Evolutionary conservation across 2,797 vertebrate genomes (phyloP).

Genomic region (Acrossocheilus wenchowensis): DNA sequence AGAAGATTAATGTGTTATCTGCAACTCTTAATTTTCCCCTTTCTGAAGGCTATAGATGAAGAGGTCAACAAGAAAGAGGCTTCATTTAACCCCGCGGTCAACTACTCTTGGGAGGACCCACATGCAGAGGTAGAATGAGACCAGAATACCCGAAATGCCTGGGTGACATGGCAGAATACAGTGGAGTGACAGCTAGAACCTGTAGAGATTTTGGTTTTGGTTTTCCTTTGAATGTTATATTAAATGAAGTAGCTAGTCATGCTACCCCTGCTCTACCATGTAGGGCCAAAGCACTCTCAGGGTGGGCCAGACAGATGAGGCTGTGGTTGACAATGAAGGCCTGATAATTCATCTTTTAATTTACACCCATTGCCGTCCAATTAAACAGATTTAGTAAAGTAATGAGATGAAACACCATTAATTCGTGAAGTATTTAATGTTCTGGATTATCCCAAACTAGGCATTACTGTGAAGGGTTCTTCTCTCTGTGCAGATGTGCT

Average conservation of each 20-base stretch:
- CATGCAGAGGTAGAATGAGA: constrained; percentile 81
- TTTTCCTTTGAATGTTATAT: background rate
- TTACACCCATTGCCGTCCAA: background rate
- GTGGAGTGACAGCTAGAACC: background rate
- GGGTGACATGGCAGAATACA: background rate
- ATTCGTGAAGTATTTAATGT: background rate
- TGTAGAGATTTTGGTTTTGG: background rate
- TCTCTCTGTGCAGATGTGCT: constrained; percentile 82
- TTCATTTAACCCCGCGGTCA: constrained; percentile 61
- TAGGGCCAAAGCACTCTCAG: background rate
- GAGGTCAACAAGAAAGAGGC: constrained; percentile 77
- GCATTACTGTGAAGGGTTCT: background rate
- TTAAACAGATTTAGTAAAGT: background rate
- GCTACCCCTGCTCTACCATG: background rate
- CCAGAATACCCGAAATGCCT: background rate
- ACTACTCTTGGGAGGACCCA: constrained; percentile 70
- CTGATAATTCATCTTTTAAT: background rate
- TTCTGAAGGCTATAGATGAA: constrained; percentile 76
- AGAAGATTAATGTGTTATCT: background rate
- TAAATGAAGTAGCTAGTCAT: background rate
- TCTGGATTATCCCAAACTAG: constrained; percentile 10
- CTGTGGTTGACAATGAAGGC: background rate
- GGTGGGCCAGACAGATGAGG: background rate
- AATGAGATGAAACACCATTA: background rate
- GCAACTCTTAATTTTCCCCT: constrained; percentile 36